A percentile compares a stretch with the other conserved stretches of the same genome.
Conservation (phyloP, 2,797 vertebrate genomes). For the Chrysocyon brachyurus region DNA sequence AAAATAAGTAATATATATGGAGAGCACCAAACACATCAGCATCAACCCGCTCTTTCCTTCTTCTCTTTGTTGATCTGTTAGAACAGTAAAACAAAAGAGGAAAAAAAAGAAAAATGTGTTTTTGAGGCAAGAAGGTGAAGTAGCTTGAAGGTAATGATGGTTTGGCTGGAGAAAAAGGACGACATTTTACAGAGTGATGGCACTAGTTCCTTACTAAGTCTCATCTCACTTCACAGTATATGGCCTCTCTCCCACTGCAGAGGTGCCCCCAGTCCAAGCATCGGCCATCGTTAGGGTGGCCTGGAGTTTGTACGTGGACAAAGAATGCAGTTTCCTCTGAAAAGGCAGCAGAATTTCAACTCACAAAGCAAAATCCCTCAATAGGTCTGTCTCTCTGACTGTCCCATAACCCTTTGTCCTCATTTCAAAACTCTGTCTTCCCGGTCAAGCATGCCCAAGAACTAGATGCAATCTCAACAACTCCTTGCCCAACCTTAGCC, state of each 20-base stretch:
- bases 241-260: accelerated
- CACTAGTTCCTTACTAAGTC: accelerated
- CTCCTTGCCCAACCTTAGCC: neutral
- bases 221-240: neutral
- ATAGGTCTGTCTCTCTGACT: neutral
- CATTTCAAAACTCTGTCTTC: neutral
- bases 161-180: neutral
- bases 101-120: neutral
- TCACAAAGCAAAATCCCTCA: neutral
- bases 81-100: neutral
- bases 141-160: neutral
- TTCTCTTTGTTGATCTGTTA: neutral
- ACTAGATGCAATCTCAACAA: accelerated
- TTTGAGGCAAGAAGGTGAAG: neutral
- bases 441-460: neutral
- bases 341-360: neutral
- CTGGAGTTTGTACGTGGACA: neutral
- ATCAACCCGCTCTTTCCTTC: neutral
- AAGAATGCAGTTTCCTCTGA: neutral
- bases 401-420: neutral
- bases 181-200: neutral
- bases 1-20: neutral
- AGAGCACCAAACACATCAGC: neutral
- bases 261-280: neutral
- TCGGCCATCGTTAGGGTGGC: neutral